phyloP scores from a whole-genome alignment of 2,113 vertebrate genomes.

The Hylia prasina region DNA sequence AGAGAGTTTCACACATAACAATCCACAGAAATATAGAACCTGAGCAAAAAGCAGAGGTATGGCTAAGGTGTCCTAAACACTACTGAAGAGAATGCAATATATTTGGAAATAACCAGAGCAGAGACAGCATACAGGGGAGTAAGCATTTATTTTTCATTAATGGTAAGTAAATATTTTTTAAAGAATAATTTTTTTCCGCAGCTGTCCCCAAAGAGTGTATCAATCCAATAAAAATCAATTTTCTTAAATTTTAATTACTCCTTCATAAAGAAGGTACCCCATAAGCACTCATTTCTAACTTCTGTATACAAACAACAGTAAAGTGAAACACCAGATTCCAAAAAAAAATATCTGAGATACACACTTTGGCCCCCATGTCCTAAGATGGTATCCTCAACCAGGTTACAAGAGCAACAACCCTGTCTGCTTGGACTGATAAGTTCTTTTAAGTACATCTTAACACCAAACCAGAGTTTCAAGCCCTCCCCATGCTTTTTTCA shows the following conservation, averaged over 20 bases:
- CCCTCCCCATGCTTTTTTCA: neutral
- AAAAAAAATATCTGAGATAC: neutral
- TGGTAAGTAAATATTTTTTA: neutral
- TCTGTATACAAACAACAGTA: neutral
- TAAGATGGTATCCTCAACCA: neutral
- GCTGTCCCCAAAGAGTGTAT: neutral
- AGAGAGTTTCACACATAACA: neutral
- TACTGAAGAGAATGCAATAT: neutral
- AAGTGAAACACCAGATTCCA: neutral
- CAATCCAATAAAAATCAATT: neutral
- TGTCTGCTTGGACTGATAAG: neutral
- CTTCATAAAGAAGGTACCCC: neutral
- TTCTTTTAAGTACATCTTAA: neutral
- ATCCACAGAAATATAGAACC: neutral
- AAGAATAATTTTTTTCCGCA: neutral
- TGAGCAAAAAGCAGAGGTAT: neutral
- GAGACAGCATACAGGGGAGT: neutral
- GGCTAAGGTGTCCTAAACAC: neutral
- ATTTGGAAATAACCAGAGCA: neutral
- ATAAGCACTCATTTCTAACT: neutral
- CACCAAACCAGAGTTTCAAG: neutral
- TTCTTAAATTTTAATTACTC: neutral
- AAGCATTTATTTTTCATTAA: neutral
- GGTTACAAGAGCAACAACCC: neutral
- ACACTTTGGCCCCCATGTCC: neutral